Conservation (phyloP, 1,140 invertebrate species). For the Drosophila biarmipes region DNA sequence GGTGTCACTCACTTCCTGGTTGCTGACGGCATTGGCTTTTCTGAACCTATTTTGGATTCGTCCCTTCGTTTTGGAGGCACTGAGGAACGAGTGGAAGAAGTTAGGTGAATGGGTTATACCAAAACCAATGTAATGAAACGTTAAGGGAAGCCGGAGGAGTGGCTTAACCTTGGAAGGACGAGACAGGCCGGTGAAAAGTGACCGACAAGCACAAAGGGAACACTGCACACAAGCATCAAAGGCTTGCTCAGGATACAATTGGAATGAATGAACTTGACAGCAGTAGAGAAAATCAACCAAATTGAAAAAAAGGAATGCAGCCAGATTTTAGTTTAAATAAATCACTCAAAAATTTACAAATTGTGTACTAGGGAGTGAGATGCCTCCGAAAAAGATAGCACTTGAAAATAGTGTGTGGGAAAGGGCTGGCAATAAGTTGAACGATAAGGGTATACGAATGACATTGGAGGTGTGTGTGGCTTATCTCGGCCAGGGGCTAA, state of each 20-base stretch:
- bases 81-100: background rate
- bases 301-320: conserved; percentile 17
- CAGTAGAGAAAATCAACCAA: conserved; percentile 59
- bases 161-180: conserved; percentile 18
- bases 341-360: conserved; percentile 54
- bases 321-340: conserved; percentile 74
- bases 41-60: conserved; percentile 31
- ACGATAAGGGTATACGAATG: too few species aligned
- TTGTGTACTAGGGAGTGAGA: too few species aligned
- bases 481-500: too few species aligned
- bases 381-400: too few species aligned
- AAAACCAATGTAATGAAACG: conserved; percentile 63
- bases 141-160: conserved; percentile 64
- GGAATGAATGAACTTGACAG: conserved; percentile 69
- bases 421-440: too few species aligned
- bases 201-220: conserved; percentile 58
- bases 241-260: conserved; percentile 28
- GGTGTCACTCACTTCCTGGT: conserved; percentile 29
- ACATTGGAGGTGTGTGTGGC: too few species aligned
- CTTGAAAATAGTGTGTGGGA: too few species aligned
- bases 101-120: background rate
- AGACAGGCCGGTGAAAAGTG: conserved; percentile 57
- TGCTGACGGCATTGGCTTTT: conserved; percentile 25
- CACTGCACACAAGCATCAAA: conserved; percentile 29
- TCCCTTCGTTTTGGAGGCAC: conserved; percentile 52